Evolutionary conservation across 2,113 vertebrate genomes (phyloP).

Genomic region (Phaethornis superciliosus): DNA sequence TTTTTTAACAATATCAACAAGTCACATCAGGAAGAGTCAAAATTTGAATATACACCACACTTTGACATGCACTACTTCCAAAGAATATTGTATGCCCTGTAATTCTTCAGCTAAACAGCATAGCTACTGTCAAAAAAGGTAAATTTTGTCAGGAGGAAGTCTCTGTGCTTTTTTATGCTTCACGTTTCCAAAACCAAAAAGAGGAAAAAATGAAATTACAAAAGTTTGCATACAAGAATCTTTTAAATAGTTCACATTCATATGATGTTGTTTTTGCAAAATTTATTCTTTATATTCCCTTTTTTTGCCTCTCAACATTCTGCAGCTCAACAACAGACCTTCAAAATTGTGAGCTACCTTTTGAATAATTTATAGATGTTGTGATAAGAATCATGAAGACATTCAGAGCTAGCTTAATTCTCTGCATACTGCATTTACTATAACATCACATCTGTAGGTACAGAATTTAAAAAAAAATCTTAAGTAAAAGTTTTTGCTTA

Average conservation of each 20-base stretch:
- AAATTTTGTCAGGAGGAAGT: neutral
- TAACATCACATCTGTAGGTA: neutral
- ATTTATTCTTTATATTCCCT: neutral
- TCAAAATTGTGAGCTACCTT: neutral
- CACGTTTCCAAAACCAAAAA: neutral
- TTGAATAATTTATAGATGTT: neutral
- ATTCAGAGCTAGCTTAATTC: neutral
- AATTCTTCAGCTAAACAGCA: neutral
- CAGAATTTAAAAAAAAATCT: fast-evolving
- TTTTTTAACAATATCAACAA: neutral
- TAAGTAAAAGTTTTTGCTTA: neutral
- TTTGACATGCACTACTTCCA: neutral
- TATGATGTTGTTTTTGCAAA: neutral
- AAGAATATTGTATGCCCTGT: neutral
- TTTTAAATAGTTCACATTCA: neutral
- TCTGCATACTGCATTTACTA: neutral
- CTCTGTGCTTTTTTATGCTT: neutral
- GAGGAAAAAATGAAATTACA: neutral
- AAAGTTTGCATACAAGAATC: neutral
- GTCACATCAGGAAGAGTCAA: neutral
- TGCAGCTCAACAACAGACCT: neutral
- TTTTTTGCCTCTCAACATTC: neutral
- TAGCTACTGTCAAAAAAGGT: neutral
- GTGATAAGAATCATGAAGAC: neutral
- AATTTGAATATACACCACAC: neutral